These are phyloP conservation scores for Acromyrmex heyeri DNA, from an alignment of 1,140 invertebrate genomes.

Conservation along the genomic window DNA sequence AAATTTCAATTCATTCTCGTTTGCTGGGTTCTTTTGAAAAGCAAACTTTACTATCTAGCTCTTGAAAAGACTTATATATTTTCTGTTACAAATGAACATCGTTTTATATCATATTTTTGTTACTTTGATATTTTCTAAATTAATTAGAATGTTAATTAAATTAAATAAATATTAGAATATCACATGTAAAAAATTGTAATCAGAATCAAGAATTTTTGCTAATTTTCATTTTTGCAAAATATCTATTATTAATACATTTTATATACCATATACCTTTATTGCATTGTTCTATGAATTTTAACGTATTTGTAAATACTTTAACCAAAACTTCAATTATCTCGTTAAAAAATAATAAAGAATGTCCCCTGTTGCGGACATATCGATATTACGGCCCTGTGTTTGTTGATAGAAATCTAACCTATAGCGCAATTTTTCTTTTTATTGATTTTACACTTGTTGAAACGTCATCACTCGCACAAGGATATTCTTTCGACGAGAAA, in stretches of 20 bases:
- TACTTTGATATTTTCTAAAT: background rate
- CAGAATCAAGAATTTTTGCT: background rate
- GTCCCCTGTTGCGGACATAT: background rate
- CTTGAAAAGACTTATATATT: no score
- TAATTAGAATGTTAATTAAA: background rate
- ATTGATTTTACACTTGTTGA: background rate
- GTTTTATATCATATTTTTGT: background rate
- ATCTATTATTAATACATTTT: background rate
- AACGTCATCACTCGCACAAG: background rate
- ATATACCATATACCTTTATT: background rate
- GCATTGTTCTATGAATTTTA: background rate
- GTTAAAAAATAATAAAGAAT: background rate
- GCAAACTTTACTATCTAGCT: no score
- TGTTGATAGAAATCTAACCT: constrained; percentile 60
- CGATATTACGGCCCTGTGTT: constrained; percentile 47
- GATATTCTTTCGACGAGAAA: background rate
- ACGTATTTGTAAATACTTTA: background rate
- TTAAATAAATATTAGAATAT: no score
- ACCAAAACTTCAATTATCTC: background rate
- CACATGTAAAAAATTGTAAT: background rate
- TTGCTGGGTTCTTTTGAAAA: no score
- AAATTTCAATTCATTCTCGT: no score
- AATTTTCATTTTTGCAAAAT: background rate
- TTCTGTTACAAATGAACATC: background rate
- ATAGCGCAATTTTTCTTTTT: constrained; percentile 1